Base-by-base conservation (phyloP, 1,140 invertebrate genomes). In the Dendroctonus valens region DNA sequence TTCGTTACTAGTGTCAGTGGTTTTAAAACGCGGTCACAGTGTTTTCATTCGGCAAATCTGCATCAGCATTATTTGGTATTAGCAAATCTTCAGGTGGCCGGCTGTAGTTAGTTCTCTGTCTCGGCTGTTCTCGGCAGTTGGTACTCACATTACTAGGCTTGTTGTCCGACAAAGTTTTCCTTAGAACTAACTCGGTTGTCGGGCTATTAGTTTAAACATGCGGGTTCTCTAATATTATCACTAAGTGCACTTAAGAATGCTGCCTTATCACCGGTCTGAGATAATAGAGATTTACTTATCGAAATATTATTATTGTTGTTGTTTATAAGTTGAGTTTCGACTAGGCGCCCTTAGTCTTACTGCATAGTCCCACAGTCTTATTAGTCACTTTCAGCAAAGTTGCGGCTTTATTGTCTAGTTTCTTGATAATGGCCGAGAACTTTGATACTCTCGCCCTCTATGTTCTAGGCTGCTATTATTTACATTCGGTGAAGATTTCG, bases 41-140 rank as follows among this genome's bases (percentile, higher is more conserved):
- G 38, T 52, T 60, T 50, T 46, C 5, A 46, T 54, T 61, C 39
- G 38, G 48, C 46, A 26, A 42, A 15, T 61, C 39, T 26, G 55
- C 38, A 52, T 46, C 54, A 54, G 46, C 39, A 50, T 14, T 57
- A 53, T 51, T 52, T 14, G 9, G 14, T 26, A 26, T 40, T 11
- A 37, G 40, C 37, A 51, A 9, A 46, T 57, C 40, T 15, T 67
- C 69, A 11, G 69, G 69, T 12, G 69, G 66, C n/a, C 66, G 69
- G 51, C 66, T 68, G 46, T 70, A 70, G 38, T 70, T 70, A 8
- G 62, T 70, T 66, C 68, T 70, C 5, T 61, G 69, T 52, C 7
- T 14, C n/a, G n/a, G 26, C 26, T 26, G 26, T 26, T 26, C 26
- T 26, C 26, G 26, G 26, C 26, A 2, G 12, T 40, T 51, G 59